Evolutionary conservation across 2,797 vertebrate genomes (phyloP).

Genomic region (Gallinago solitaria): DNA sequence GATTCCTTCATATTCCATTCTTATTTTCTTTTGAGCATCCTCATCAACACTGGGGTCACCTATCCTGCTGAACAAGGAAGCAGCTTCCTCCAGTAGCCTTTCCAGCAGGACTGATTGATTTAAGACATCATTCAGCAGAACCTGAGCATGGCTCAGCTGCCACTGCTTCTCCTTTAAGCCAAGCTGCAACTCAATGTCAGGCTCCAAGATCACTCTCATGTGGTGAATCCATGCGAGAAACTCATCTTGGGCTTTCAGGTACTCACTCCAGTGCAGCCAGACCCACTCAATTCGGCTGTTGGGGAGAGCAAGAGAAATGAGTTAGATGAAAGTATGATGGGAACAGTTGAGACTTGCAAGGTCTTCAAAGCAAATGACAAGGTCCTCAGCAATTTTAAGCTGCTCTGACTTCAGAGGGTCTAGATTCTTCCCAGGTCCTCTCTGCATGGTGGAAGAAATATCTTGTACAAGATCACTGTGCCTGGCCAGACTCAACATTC

Average conservation of each 20-base stretch:
- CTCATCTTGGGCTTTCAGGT: constrained; percentile 89
- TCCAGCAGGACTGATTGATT: constrained; percentile 84
- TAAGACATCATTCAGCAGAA: constrained; percentile 83
- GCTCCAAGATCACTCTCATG: constrained; percentile 81
- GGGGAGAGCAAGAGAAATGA: neutral
- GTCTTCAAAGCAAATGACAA: neutral
- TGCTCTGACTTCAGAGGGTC: neutral
- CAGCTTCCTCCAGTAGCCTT: constrained; percentile 89
- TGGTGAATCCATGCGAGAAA: constrained; percentile 87
- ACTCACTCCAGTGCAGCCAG: constrained; percentile 96
- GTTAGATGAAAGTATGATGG: neutral
- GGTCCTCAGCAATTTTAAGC: neutral
- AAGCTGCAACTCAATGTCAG: constrained; percentile 85
- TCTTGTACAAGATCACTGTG: neutral
- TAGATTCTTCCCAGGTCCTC: neutral
- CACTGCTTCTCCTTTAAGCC: constrained; percentile 92
- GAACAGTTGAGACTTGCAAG: neutral
- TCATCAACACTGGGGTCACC: constrained; percentile 89
- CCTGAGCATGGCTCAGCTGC: constrained; percentile 88
- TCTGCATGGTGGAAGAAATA: neutral
- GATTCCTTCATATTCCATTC: constrained; percentile 81
- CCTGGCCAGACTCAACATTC: neutral
- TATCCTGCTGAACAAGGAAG: constrained; percentile 84
- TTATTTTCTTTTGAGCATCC: constrained; percentile 82
- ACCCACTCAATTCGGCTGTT: constrained; percentile 97